Percentiles rank a stretch among this genome's conserved stretches.
phyloP scores from a whole-genome alignment of 1,140 invertebrate genomes.

The Bombus confusus region DNA sequence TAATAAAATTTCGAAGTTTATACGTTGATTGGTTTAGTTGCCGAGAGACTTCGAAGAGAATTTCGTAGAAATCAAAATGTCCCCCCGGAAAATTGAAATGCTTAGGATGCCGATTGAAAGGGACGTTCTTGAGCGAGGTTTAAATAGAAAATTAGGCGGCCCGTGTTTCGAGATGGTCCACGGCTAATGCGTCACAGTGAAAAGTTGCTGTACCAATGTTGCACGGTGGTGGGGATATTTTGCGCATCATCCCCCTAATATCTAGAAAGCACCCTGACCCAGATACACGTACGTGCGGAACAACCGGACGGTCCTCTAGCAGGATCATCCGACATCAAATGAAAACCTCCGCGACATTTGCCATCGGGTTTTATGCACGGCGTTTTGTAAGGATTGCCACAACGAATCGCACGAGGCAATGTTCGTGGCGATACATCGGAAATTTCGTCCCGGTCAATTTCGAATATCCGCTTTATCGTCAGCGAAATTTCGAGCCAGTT shows the following conservation, averaged over 20 bases:
- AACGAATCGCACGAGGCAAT: not conserved
- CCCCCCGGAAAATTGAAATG: no score
- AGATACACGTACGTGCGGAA: constrained; percentile 65
- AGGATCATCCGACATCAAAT: constrained; percentile 22
- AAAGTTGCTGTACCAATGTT: constrained; percentile 48
- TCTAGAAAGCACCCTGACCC: constrained; percentile 79
- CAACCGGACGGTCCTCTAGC: constrained; percentile 24
- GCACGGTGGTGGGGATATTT: constrained; percentile 77
- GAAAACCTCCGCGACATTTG: constrained; percentile 34
- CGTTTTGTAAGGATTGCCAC: not conserved
- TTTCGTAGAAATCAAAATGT: no score
- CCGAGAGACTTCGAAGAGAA: no score
- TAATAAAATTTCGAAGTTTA: not conserved
- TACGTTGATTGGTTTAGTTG: no score
- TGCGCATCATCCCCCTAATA: constrained; percentile 81
- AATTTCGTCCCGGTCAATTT: not conserved
- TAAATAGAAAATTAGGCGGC: constrained; percentile 24
- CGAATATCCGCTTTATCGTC: not conserved
- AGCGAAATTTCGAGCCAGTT: not conserved
- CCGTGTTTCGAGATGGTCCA: constrained; percentile 33
- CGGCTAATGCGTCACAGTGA: constrained; percentile 32
- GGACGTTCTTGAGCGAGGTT: not conserved
- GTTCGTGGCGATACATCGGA: not conserved
- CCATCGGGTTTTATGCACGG: not conserved
- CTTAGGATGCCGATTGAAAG: not conserved